A percentile compares a stretch with the other conserved stretches of the same genome.
phyloP scores from a whole-genome alignment of 2,797 vertebrate species.

The Cheracebus regulus region DNA sequence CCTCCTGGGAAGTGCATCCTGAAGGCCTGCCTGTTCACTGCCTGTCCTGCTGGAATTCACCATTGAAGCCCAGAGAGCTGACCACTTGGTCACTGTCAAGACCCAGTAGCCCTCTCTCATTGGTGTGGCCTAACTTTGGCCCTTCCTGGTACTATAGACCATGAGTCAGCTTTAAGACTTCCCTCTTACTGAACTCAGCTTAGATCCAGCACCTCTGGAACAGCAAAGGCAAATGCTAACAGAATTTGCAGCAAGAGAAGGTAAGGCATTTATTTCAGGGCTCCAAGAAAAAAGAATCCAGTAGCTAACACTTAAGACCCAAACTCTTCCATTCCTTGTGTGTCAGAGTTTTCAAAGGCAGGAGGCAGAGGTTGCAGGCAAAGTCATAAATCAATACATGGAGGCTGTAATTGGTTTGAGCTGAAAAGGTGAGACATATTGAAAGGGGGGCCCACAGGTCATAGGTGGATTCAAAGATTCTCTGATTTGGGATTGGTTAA shows the following conservation, averaged over 20 bases:
- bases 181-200: neutral
- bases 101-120: rapidly evolving
- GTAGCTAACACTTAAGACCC: neutral
- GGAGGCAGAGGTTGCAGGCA: neutral
- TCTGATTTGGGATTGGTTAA: neutral
- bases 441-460: neutral
- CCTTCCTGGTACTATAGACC: neutral
- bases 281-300: neutral
- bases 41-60: too few relatives aligned
- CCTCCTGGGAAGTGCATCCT: rapidly evolving
- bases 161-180: neutral
- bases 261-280: neutral
- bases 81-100: neutral
- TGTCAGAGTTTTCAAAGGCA: neutral
- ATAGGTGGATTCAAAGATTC: neutral
- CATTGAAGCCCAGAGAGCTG: neutral
- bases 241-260: neutral
- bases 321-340: neutral
- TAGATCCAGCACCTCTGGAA: neutral
- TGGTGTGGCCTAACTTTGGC: neutral
- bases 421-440: neutral
- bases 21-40: neutral
- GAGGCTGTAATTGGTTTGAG: neutral
- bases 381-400: neutral
- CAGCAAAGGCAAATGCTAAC: neutral